Evolutionary conservation across 2,113 vertebrate species (phyloP).

Genomic region (Chrysochloris asiatica): DNA sequence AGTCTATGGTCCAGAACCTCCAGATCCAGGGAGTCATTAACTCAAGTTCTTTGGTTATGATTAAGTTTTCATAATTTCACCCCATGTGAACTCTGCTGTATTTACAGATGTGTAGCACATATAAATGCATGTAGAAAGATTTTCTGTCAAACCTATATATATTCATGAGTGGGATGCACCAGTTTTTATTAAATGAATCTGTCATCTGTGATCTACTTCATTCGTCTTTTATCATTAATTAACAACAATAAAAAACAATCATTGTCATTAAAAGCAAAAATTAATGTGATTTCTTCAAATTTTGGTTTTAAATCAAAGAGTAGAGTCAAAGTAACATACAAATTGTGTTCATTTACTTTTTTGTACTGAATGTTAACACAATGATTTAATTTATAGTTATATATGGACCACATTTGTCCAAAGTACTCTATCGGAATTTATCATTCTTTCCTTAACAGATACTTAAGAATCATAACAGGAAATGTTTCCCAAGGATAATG

Average conservation of each 20-base stretch:
- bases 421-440: not conserved
- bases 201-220: not conserved
- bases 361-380: not conserved
- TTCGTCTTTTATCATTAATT: slow-evolving; percentile 17
- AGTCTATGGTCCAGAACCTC: no score
- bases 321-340: not conserved
- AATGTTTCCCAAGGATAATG: not conserved
- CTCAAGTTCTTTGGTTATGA: no score
- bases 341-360: not conserved
- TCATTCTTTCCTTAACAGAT: slow-evolving; percentile 12
- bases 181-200: slow-evolving; percentile 10
- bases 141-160: no score
- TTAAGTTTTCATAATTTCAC: no score
- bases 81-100: no score
- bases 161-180: no score
- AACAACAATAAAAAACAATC: not conserved
- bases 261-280: not conserved
- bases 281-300: slow-evolving; percentile 20
- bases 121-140: no score
- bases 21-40: no score
- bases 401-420: not conserved
- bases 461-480: not conserved
- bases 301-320: slow-evolving; percentile 22
- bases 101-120: no score
- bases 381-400: slow-evolving; percentile 43